Conservation (phyloP, 2,888 invertebrate species). For the Sinotaia quadrata region DNA sequence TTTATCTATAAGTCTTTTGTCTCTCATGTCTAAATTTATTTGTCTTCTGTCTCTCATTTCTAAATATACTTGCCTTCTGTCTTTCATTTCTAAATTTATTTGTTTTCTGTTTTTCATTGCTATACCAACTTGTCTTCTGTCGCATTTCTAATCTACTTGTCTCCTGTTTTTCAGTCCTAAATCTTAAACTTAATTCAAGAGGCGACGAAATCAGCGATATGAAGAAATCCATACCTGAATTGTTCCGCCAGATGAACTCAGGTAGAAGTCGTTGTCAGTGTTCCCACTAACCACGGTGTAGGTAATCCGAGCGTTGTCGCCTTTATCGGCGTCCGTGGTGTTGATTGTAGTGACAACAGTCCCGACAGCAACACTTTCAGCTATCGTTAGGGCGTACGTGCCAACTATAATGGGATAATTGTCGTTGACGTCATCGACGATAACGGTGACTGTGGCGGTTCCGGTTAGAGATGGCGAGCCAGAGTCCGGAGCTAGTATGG, state of each 20-base stretch:
- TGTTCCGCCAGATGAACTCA: slow-evolving; percentile 26
- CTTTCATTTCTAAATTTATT: no score
- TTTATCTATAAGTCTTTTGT: no score
- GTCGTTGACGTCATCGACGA: slow-evolving; percentile 60
- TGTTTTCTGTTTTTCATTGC: no score
- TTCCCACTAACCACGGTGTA: slow-evolving; percentile 57
- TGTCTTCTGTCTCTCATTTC: no score
- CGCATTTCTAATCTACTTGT: no score
- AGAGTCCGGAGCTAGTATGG: slow-evolving; percentile 50
- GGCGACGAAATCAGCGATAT: no score
- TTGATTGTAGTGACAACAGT: slow-evolving; percentile 46
- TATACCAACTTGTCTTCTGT: no score
- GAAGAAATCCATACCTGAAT: no score
- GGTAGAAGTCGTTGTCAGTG: slow-evolving; percentile 49
- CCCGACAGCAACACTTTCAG: slow-evolving; percentile 50
- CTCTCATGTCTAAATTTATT: no score
- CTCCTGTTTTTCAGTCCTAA: no score
- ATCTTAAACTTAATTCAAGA: no score
- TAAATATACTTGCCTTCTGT: no score
- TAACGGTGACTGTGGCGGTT: slow-evolving; percentile 54
- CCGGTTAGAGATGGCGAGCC: slow-evolving; percentile 29
- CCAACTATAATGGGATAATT: slow-evolving; percentile 55
- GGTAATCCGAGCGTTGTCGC: slow-evolving; percentile 45
- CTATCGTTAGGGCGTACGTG: slow-evolving; percentile 42
- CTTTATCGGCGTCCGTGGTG: slow-evolving; percentile 56